These are phyloP conservation scores for Helicoverpa zea DNA, from an alignment of 1,140 invertebrate species.

Conservation along the genomic window DNA sequence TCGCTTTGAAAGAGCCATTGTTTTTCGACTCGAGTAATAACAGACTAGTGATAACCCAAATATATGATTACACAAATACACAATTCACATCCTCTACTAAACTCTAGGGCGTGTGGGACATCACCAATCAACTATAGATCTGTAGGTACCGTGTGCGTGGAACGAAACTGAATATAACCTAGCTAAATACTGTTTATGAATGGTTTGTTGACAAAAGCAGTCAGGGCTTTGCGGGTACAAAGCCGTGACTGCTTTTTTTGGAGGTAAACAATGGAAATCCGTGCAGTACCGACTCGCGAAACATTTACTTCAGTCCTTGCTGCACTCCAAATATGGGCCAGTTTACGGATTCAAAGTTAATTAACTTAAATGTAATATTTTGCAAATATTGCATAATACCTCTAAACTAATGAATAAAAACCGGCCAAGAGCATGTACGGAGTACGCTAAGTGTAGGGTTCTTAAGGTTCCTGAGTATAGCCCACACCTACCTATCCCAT, in stretches of 20 bases:
- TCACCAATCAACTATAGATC: too few species aligned
- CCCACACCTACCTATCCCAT: too few species aligned
- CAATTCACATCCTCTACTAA: too few species aligned
- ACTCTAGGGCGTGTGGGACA: too few species aligned
- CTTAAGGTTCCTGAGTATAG: too few species aligned
- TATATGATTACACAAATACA: too few species aligned
- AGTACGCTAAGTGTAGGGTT: too few species aligned
- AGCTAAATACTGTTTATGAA: too few species aligned
- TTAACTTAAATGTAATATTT: slow-evolving; percentile 1
- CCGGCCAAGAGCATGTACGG: too few species aligned
- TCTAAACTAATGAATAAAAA: background rate
- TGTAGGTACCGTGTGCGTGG: too few species aligned
- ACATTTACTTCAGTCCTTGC: slow-evolving; percentile 28
- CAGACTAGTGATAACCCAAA: too few species aligned
- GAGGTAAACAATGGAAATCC: slow-evolving; percentile 11
- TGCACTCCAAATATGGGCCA: background rate
- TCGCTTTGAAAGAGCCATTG: background rate
- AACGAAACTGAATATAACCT: too few species aligned
- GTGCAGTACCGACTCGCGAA: background rate
- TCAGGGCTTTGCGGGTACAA: background rate
- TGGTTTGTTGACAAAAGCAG: background rate
- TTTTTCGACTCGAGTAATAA: background rate
- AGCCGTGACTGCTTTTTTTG: background rate
- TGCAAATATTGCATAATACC: slow-evolving; percentile 7
- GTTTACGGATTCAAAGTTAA: background rate